Base-by-base conservation (phyloP, 1,140 invertebrate genomes). In the Drosophila varians region DNA sequence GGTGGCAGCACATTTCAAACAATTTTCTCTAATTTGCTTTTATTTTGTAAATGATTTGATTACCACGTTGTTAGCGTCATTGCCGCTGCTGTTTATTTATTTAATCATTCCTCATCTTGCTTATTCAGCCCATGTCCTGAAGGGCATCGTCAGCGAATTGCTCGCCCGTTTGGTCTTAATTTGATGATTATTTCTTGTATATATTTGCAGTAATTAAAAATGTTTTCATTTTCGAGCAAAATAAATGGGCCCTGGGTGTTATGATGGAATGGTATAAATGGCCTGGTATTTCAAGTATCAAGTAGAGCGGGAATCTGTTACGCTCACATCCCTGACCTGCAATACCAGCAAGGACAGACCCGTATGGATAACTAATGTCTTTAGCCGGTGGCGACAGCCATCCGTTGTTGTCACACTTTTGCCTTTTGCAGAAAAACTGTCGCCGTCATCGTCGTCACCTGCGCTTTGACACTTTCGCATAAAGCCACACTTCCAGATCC, bases 1-100 rank as follows among this genome's bases (percentile, higher is more conserved):
- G 47, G 38, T 14, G 53, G 21, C 23, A 64, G 70, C 40, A 76
- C 58, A 80, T 76, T 65, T 80, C 66, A 79, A 65, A 76, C 68
- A 86, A 86, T 80, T 86, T 69, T 64, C 55, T 60, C 65, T 80
- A 80, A 84, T 84, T 84, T 84, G 61, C 66, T 76, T 86, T 86
- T 69, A 86, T 80, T 84, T 79, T 65, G 66, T 60, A 79, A 84
- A 84, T 86, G 76, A 86, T 86, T 86, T 84, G 80, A 84, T 84
- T 84, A 79, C 70, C 74, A 74, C 51, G 64, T 60, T 82, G 53
- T 74, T 74, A 26, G 57, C 61, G 43, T 19, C 40, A 19, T 19
- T 40, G 28, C 36, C 21, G 46, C 49, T 54, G 46, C 65, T 57
- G 56, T 71, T 83, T 40, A 42, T 54, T 70, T 69, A 43, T 47